Evolutionary conservation across 2,113 vertebrate genomes (phyloP).

Genomic region (Lasiurus borealis): DNA sequence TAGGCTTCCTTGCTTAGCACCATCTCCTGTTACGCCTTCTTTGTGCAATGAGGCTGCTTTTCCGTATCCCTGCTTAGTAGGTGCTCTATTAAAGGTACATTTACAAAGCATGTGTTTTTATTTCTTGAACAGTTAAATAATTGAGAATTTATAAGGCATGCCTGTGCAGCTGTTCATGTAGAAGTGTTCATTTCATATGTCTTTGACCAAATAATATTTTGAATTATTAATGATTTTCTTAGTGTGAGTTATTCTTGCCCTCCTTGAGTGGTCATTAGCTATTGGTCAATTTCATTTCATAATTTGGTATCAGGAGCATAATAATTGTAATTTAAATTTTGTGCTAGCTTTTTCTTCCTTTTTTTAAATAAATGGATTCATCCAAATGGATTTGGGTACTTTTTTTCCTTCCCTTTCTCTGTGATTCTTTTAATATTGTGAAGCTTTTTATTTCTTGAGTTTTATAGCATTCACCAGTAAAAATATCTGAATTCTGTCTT

Average conservation of each 20-base stretch:
- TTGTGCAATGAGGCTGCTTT: neutral
- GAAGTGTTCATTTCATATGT: neutral
- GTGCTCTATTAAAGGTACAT: neutral
- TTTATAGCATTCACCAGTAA: constrained; percentile 1
- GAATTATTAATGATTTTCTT: constrained; percentile 24
- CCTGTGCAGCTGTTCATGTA: neutral
- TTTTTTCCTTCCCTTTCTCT: constrained; percentile 3
- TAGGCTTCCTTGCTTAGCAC: neutral
- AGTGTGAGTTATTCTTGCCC: neutral
- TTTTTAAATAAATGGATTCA: neutral
- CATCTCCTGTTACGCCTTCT: neutral
- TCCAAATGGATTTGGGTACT: neutral
- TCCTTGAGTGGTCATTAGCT: neutral
- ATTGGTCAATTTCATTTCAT: neutral
- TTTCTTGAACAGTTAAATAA: neutral
- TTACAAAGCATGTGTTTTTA: constrained; percentile 20
- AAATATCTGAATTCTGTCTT: neutral
- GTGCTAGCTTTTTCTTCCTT: neutral
- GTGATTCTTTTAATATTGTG: neutral
- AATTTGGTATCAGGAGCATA: constrained; percentile 6
- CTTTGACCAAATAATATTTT: neutral
- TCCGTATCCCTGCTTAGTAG: neutral
- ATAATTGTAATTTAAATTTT: constrained; percentile 12
- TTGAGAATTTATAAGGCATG: neutral
- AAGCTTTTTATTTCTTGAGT: neutral